Percentiles rank a stretch among this genome's conserved stretches.
These are phyloP conservation scores for Pipa parva DNA, from an alignment of 2,113 vertebrate genomes.

Conservation along the genomic window DNA sequence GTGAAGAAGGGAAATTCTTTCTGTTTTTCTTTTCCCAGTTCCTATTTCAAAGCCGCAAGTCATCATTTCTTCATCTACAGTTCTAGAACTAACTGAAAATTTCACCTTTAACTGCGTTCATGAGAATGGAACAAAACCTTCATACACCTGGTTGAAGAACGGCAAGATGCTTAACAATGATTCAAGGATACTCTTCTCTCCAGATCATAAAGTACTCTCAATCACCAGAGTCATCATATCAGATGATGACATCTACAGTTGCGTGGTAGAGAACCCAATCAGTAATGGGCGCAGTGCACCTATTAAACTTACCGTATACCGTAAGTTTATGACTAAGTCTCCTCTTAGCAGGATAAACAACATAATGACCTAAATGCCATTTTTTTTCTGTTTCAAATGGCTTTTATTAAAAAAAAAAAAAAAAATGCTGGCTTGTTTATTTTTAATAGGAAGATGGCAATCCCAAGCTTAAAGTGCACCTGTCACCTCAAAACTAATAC, in stretches of 20 bases:
- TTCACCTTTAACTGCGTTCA: constrained; percentile 88
- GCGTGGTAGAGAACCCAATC: constrained; percentile 85
- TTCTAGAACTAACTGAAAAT: constrained; percentile 86
- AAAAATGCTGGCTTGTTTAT: too few relatives aligned
- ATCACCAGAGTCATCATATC: constrained; percentile 81
- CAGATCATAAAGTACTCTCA: constrained; percentile 83
- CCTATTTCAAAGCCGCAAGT: constrained; percentile 80
- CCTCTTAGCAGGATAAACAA: too few relatives aligned
- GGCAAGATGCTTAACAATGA: constrained; percentile 79
- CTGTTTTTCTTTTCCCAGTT: constrained; percentile 61
- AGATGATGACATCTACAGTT: constrained; percentile 85
- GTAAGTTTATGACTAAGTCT: too few relatives aligned
- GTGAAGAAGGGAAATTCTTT: not conserved
- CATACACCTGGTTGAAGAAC: constrained; percentile 87
- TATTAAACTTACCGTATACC: constrained; percentile 85
- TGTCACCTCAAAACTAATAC: too few relatives aligned
- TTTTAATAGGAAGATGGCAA: too few relatives aligned
- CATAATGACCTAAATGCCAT: too few relatives aligned
- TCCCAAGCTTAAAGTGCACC: too few relatives aligned
- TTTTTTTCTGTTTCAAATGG: too few relatives aligned
- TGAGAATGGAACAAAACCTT: constrained; percentile 82
- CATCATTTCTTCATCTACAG: constrained; percentile 71
- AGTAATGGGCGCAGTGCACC: constrained; percentile 77
- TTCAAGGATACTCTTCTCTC: constrained; percentile 78
- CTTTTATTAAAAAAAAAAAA: too few relatives aligned